phyloP scores from a whole-genome alignment of 2,113 vertebrate genomes.

The Ciconia boyciana region DNA sequence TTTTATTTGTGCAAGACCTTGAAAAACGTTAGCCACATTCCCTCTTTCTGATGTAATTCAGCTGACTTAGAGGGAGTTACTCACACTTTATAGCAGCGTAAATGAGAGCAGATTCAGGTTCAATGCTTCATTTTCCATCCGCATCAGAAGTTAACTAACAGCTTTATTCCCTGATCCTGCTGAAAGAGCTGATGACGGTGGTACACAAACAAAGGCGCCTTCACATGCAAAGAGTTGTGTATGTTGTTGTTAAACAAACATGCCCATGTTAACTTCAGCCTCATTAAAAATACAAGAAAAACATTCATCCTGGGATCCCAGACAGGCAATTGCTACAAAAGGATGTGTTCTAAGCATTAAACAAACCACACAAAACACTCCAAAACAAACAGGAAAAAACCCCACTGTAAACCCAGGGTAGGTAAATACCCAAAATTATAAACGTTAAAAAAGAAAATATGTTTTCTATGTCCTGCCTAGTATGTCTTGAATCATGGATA shows the following conservation, averaged over 20 bases:
- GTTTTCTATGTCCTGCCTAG: neutral
- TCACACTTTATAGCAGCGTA: neutral
- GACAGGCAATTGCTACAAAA: neutral
- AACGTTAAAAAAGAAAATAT: neutral
- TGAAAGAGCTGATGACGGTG: neutral
- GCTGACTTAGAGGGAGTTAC: neutral
- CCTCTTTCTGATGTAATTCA: neutral
- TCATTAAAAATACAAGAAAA: slow-evolving; percentile 53
- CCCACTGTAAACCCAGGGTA: neutral
- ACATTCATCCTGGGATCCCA: slow-evolving; percentile 14
- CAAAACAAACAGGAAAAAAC: neutral
- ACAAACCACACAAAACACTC: neutral
- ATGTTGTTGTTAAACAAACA: slow-evolving; percentile 33
- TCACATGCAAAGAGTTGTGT: neutral
- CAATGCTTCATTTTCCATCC: neutral
- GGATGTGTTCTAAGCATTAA: neutral
- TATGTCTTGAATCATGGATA: neutral
- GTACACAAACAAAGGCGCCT: neutral
- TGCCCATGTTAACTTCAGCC: slow-evolving; percentile 10
- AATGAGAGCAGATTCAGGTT: neutral
- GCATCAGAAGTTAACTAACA: neutral
- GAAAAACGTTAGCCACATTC: neutral
- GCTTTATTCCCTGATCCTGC: neutral
- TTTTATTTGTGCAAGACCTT: neutral
- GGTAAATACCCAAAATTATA: slow-evolving; percentile 15